A percentile compares a stretch with the other conserved stretches of the same genome.
Conservation (phyloP, 2,888 invertebrate genomes). For the Epicampocera succincta region DNA sequence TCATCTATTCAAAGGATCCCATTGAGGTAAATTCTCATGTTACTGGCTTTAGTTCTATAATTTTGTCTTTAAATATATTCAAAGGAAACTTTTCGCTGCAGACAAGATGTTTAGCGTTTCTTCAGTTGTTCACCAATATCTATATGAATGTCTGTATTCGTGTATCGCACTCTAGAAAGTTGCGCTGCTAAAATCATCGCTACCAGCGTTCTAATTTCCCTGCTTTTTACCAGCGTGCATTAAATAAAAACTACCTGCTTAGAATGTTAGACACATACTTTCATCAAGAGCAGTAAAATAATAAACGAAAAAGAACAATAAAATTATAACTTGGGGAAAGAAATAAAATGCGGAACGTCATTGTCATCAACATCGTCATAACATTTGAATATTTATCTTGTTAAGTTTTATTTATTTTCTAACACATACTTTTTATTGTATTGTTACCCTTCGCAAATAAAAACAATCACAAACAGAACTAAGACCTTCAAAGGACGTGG, state of each 20-base stretch:
- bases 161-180: no score
- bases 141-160: neutral
- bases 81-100: no score
- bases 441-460: slow-evolving; percentile 16
- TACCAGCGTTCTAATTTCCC: neutral
- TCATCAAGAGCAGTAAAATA: slow-evolving; percentile 1
- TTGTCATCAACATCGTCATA: slow-evolving; percentile 23
- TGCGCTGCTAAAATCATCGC: neutral
- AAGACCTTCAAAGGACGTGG: neutral
- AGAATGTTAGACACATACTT: slow-evolving; percentile 4
- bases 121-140: no score
- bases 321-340: slow-evolving; percentile 7
- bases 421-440: slow-evolving; percentile 2
- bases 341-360: slow-evolving; percentile 13
- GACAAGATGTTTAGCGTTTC: no score
- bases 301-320: slow-evolving; percentile 6
- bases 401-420: slow-evolving; percentile 37
- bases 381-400: slow-evolving; percentile 61
- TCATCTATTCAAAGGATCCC: no score
- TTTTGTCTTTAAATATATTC: no score
- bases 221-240: neutral
- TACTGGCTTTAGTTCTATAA: no score
- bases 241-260: slow-evolving; percentile 33
- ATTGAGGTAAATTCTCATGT: no score
- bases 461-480: slow-evolving; percentile 1